Conservation (phyloP, 2,113 vertebrate genomes). For the Euleptes europaea region DNA sequence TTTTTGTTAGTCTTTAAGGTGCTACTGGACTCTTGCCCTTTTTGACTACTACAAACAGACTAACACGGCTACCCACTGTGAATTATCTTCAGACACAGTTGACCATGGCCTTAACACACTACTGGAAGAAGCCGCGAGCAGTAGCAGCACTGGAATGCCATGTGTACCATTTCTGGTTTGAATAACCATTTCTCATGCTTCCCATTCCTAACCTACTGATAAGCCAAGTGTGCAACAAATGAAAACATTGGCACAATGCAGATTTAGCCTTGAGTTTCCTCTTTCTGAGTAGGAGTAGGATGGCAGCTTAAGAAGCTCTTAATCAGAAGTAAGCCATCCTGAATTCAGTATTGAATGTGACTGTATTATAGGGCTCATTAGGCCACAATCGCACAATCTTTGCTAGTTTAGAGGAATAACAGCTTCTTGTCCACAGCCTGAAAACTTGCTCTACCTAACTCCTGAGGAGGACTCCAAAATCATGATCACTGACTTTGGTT, state of each 20-base stretch:
- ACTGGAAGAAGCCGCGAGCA: neutral
- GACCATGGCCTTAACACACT: neutral
- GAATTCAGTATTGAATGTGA: neutral
- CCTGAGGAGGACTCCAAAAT: constrained; percentile 92
- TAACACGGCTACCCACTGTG: too few relatives aligned
- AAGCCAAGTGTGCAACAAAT: neutral
- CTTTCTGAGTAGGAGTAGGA: too few relatives aligned
- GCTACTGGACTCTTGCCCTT: too few relatives aligned
- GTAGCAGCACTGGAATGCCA: neutral
- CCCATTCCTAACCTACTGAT: neutral
- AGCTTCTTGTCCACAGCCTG: constrained; percentile 75
- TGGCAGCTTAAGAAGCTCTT: neutral
- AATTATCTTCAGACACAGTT: neutral
- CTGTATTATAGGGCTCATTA: neutral
- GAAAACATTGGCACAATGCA: neutral
- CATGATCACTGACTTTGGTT: constrained; percentile 95
- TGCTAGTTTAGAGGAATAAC: neutral
- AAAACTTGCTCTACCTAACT: constrained; percentile 92
- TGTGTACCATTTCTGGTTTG: too few relatives aligned
- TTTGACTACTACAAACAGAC: too few relatives aligned
- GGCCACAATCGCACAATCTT: rapidly evolving
- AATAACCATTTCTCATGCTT: neutral
- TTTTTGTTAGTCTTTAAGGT: too few relatives aligned
- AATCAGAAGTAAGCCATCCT: neutral
- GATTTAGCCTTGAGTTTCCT: neutral